phyloP scores from a whole-genome alignment of 2,113 vertebrate species.

The Alectura lathami region DNA sequence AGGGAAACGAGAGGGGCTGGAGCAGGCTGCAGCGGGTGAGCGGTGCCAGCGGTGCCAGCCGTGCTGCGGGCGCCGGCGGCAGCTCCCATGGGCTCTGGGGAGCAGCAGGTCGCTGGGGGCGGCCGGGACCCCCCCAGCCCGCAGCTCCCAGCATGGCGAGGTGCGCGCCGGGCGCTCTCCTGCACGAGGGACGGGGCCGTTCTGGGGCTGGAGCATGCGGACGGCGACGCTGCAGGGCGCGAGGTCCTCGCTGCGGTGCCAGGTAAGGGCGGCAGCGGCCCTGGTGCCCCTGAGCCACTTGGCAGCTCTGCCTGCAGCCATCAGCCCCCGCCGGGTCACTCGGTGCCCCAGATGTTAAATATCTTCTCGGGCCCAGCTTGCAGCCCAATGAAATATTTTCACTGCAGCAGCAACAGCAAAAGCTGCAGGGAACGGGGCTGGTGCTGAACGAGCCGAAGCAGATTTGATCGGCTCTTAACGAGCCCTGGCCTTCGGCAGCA shows the following conservation, averaged over 20 bases:
- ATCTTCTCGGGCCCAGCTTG: not conserved
- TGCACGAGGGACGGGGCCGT: fast-evolving
- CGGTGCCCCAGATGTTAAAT: not conserved
- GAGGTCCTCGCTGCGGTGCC: not conserved
- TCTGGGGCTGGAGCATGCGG: fast-evolving
- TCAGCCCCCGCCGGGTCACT: not conserved
- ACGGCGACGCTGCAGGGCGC: not conserved
- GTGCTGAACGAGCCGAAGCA: not conserved
- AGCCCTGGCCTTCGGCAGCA: not conserved
- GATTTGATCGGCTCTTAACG: not conserved
- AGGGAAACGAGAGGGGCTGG: slow-evolving; percentile 28
- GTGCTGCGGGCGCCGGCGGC: not conserved
- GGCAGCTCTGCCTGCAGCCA: not conserved
- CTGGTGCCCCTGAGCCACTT: fast-evolving
- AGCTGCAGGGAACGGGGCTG: slow-evolving; percentile 34
- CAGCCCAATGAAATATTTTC: slow-evolving; percentile 2
- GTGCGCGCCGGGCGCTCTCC: fast-evolving
- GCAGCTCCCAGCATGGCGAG: not conserved
- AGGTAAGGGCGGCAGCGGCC: not conserved
- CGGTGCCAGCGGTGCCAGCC: not conserved
- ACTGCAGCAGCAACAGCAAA: slow-evolving; percentile 33
- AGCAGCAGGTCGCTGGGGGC: fast-evolving
- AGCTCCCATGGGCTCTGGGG: fast-evolving
- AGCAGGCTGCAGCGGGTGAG: not conserved
- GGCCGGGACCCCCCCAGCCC: not conserved